A percentile compares a stretch with the other conserved stretches of the same genome.
These are phyloP conservation scores for Epinephelus lanceolatus DNA, from an alignment of 2,113 vertebrate species.

Conservation along the genomic window DNA sequence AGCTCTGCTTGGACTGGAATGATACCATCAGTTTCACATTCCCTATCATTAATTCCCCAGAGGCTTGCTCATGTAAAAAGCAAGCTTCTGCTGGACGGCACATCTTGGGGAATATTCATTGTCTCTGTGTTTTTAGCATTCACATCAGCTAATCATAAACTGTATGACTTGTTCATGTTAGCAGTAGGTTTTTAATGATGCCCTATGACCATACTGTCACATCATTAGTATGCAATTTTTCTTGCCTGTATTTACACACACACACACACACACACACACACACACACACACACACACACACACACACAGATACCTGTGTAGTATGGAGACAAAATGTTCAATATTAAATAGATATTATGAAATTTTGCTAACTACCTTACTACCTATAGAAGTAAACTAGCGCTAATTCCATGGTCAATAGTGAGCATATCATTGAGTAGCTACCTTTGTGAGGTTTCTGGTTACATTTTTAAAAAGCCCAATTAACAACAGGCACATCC, in stretches of 20 bases:
- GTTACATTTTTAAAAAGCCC: background rate
- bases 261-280: no score
- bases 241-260: no score
- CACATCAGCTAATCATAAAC: conserved; percentile 17
- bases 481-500: background rate
- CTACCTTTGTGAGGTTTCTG: background rate
- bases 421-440: background rate
- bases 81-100: conserved; percentile 29
- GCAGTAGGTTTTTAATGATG: conserved; percentile 24
- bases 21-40: conserved; percentile 50
- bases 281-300: no score
- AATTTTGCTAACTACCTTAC: background rate
- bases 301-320: no score
- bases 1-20: conserved; percentile 45
- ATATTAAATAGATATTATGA: conserved; percentile 18
- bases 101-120: conserved; percentile 10
- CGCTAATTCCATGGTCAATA: background rate
- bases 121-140: conserved; percentile 34
- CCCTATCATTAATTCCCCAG: conserved; percentile 38
- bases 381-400: background rate
- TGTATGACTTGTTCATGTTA: conserved; percentile 26
- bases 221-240: conserved; percentile 12
- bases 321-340: conserved; percentile 2
- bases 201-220: conserved; percentile 10
- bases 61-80: conserved; percentile 25